Conservation (phyloP, 2,113 vertebrate genomes). For the Brachionichthys hirsutus region DNA sequence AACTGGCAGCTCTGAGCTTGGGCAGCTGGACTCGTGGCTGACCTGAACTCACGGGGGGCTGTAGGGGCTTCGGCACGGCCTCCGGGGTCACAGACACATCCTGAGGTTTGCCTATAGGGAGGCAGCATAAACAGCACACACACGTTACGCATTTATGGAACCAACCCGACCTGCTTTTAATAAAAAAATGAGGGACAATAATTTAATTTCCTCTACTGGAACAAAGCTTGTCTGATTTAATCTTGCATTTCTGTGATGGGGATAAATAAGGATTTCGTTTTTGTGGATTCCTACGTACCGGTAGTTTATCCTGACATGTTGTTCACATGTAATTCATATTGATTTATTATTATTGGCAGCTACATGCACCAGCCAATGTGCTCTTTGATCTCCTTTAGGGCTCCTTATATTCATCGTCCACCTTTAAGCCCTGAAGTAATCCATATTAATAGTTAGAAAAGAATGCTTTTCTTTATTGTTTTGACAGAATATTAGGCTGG, state of each 20-base stretch:
- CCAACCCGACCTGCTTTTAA: constrained; percentile 1
- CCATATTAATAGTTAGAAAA: no score
- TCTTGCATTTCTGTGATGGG: background rate
- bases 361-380: background rate
- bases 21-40: constrained; percentile 30
- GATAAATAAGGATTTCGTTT: background rate
- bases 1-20: constrained; percentile 4
- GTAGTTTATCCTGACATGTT: background rate
- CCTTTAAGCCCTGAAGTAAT: no score
- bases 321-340: background rate
- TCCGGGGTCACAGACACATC: constrained; percentile 37
- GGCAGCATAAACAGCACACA: constrained; percentile 27
- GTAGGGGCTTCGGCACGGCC: constrained; percentile 11
- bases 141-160: no score
- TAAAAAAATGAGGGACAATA: constrained; percentile 6
- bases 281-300: background rate
- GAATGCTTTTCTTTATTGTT: no score
- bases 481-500: no score
- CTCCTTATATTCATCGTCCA: no score
- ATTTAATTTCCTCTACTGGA: constrained; percentile 18
- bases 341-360: background rate
- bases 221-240: background rate
- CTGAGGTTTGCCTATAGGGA: constrained; percentile 71
- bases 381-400: background rate
- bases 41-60: background rate